Evolutionary conservation across 2,113 vertebrate genomes (phyloP), one percentile per base, ranked within the genome.

Genomic region (Orcinus orca): DNA sequence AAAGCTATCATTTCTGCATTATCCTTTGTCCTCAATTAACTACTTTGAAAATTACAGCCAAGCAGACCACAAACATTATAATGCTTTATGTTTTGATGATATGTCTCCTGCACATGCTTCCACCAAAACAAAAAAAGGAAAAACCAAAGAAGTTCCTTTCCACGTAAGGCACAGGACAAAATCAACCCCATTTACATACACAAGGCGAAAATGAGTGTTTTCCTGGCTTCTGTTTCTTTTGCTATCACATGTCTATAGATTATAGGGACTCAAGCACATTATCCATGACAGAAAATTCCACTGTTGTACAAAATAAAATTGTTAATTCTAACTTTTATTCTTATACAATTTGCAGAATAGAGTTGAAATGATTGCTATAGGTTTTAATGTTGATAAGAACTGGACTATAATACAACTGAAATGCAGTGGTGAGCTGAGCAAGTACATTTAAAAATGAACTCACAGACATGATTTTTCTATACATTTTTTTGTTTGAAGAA

Each of bases 131-230:
- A 70, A 71, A 90, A 60, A 92, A 67, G 71, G 53, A 84, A 94
- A 96, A 99, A 98, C 88, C 97, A 98, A 99, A 90, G 31, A 93
- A 98, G 98, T 99, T 99, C 99, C 98, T 99, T 99, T 99, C 99
- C 99, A 99, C 98, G 97, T 99, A 99, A 99, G 99, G 99, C 99
- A 99, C 99, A 99, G 99, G 99, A 99, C 99, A 99, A 99, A 99
- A 99, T 98, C 99, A 99, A 99, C 98, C 99, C 99, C 99, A 99
- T 98, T 98, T 98, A 99, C 97, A 99, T 98, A 98, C 98, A 98
- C 81, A 98, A 98, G 98, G 98, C 94, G 95, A 97, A 98, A 98
- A 98, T 96, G 98, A 98, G 95, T 87, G 96, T 97, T 97, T 98
- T 98, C 98, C 98, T 98, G 98, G 98, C 98, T 98, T 98, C 94